Conservation (phyloP, 2,797 vertebrate genomes). For the Pelochelys cantorii region DNA sequence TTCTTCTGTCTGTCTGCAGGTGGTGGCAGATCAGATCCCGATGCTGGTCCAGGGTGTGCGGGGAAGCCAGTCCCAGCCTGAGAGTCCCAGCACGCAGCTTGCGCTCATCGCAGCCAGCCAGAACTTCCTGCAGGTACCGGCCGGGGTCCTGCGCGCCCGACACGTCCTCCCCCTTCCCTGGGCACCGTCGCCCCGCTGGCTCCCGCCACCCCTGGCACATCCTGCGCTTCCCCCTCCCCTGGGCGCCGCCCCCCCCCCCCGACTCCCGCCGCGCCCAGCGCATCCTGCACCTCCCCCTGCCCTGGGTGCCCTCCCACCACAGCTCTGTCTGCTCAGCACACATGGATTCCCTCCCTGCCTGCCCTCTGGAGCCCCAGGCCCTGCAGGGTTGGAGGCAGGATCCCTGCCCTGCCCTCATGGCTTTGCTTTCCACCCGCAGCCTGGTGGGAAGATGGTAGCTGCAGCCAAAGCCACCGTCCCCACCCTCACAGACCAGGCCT, state of each 20-base stretch:
- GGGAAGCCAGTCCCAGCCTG: constrained; percentile 95
- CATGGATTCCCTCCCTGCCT: background rate
- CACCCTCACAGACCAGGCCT: constrained; percentile 94
- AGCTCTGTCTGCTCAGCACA: background rate
- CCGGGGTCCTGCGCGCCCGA: too few relatives aligned
- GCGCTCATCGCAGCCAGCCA: constrained; percentile 95
- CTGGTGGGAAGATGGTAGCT: constrained; percentile 96
- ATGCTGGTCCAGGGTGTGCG: constrained; percentile 96
- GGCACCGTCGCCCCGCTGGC: too few relatives aligned
- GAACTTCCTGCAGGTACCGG: constrained; percentile 94
- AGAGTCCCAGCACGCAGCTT: constrained; percentile 96
- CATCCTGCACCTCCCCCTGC: background rate
- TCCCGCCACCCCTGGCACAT: too few relatives aligned
- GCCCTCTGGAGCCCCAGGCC: background rate
- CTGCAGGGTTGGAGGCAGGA: background rate
- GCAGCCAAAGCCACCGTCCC: constrained; percentile 95
- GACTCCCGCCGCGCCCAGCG: rapidly evolving
- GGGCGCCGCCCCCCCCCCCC: too few relatives aligned
- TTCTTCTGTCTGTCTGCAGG: constrained; percentile 75
- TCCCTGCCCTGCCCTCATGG: rapidly evolving
- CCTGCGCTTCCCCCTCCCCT: too few relatives aligned
- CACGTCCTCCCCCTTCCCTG: too few relatives aligned
- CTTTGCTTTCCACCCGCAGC: constrained; percentile 78
- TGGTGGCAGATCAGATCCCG: constrained; percentile 96
- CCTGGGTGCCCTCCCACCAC: too few relatives aligned